These are phyloP conservation scores for Brachyptera putata DNA, from an alignment of 2,888 invertebrate species.

Conservation along the genomic window DNA sequence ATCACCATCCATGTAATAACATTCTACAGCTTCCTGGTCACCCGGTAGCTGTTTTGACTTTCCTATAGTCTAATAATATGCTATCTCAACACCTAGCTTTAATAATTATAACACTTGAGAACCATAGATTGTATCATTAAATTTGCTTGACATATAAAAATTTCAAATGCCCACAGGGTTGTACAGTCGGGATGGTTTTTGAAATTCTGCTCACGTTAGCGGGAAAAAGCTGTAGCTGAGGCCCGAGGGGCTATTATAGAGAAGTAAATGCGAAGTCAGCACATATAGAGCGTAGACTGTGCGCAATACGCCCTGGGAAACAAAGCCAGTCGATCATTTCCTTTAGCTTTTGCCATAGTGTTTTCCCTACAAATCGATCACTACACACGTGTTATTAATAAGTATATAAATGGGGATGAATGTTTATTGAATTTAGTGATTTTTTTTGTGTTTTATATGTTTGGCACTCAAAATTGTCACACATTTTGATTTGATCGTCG, in stretches of 20 bases:
- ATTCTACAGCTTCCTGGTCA: neutral
- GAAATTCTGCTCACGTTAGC: neutral
- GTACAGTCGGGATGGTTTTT: too few relatives aligned
- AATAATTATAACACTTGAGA: conserved; percentile 1
- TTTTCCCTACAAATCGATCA: too few relatives aligned
- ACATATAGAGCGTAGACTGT: too few relatives aligned
- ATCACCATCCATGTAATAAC: neutral
- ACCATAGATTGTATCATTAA: conserved; percentile 1
- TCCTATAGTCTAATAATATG: neutral
- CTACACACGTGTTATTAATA: too few relatives aligned
- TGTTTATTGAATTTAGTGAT: too few relatives aligned
- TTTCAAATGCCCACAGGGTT: neutral
- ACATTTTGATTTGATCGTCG: too few relatives aligned
- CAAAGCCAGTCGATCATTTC: too few relatives aligned
- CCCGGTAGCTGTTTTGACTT: neutral
- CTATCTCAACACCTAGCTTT: neutral
- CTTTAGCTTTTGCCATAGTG: too few relatives aligned
- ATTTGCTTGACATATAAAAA: neutral
- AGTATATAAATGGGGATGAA: too few relatives aligned
- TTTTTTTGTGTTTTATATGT: too few relatives aligned
- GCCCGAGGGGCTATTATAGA: neutral
- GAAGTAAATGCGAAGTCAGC: neutral
- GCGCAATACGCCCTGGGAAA: too few relatives aligned
- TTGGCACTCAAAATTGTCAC: too few relatives aligned
- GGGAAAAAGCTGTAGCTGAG: neutral